A percentile compares a stretch with the other conserved stretches of the same genome.
Evolutionary conservation across 2,113 vertebrate genomes (phyloP).

Genomic region (Chaetodon trifascialis): DNA sequence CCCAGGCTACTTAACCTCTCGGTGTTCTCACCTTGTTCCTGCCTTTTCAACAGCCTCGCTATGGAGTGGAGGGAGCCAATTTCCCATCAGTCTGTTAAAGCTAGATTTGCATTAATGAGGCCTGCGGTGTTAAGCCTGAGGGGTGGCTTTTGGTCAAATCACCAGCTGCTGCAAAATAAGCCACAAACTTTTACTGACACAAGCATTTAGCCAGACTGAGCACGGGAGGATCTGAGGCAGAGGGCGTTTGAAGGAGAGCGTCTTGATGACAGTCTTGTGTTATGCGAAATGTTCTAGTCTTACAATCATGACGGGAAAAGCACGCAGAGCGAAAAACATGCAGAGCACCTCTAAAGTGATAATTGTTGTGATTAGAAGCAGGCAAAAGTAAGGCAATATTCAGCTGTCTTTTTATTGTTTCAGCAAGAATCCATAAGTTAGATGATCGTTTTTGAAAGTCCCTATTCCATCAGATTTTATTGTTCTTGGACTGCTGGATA

Average conservation of each 20-base stretch:
- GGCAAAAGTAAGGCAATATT: not conserved
- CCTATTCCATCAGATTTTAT: not conserved
- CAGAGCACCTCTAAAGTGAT: not conserved
- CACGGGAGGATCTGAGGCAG: constrained; percentile 48
- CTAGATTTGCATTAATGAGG: constrained; percentile 84
- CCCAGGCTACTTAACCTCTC: constrained; percentile 57
- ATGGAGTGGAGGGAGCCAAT: constrained; percentile 56
- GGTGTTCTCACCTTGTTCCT: constrained; percentile 56
- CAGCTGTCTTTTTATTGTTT: not conserved
- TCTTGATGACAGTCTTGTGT: constrained; percentile 1
- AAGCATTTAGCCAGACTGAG: constrained; percentile 55
- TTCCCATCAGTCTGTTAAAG: constrained; percentile 66
- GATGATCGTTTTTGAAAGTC: not conserved
- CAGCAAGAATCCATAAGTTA: not conserved
- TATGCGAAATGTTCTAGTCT: not conserved
- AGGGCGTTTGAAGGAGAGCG: constrained; percentile 48
- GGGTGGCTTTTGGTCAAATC: constrained; percentile 64
- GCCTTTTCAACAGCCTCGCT: constrained; percentile 46
- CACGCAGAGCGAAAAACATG: not conserved
- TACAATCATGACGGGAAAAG: not conserved
- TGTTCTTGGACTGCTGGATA: not conserved
- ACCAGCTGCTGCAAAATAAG: constrained; percentile 66
- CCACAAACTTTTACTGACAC: constrained; percentile 76
- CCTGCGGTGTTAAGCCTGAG: constrained; percentile 66
- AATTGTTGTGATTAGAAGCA: not conserved